Percentiles rank a stretch among this genome's conserved stretches.
Evolutionary conservation across 2,113 vertebrate genomes (phyloP).

Genomic region (Sinocyclocheilus anophthalmus): DNA sequence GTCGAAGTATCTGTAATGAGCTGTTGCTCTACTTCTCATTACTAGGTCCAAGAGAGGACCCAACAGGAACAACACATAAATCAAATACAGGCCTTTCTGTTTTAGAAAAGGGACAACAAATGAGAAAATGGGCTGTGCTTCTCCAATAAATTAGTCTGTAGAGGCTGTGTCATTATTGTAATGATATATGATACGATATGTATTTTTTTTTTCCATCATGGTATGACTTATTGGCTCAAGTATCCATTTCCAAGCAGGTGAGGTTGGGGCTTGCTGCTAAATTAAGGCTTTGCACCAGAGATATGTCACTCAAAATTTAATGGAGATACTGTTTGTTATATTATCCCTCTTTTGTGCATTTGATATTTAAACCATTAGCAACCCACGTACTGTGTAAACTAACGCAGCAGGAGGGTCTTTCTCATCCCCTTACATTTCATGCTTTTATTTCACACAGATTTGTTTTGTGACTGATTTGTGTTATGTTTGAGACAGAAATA

Average conservation of each 20-base stretch:
- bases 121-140: conserved; percentile 34
- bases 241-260: neutral
- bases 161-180: conserved; percentile 14
- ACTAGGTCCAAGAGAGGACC: conserved; percentile 34
- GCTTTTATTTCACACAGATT: conserved; percentile 27
- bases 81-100: conserved; percentile 47
- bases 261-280: neutral
- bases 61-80: conserved; percentile 41
- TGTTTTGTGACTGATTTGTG: conserved; percentile 29
- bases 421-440: conserved; percentile 10
- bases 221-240: conserved; percentile 22
- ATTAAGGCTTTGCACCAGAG: conserved; percentile 10
- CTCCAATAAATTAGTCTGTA: conserved; percentile 29
- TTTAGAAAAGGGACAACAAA: conserved; percentile 29
- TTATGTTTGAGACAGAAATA: conserved; percentile 15
- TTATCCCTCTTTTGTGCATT: conserved; percentile 25
- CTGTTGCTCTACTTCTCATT: conserved; percentile 51
- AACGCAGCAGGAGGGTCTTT: conserved; percentile 23
- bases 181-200: conserved; percentile 11
- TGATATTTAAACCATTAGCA: conserved; percentile 34
- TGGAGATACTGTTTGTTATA: conserved; percentile 27
- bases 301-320: conserved; percentile 31
- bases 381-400: conserved; percentile 29
- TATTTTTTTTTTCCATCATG: neutral
- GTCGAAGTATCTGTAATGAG: conserved; percentile 49